These are phyloP conservation scores for Dolichotis patagonum DNA, from an alignment of 2,113 vertebrate species.

Conservation along the genomic window DNA sequence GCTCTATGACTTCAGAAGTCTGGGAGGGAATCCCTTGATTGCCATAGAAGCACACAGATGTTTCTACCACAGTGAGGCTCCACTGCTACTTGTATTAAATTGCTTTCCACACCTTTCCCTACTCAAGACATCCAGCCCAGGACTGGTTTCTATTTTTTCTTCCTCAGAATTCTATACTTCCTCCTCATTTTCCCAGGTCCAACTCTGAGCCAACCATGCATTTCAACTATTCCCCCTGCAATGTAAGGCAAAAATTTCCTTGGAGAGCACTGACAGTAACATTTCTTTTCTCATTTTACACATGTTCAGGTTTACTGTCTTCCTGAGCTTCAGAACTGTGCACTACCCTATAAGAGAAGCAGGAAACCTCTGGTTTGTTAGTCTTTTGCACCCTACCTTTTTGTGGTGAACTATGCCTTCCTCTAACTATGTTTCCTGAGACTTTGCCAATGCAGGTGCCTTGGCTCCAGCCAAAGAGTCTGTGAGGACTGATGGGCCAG, in stretches of 20 bases:
- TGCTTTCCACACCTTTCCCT: background rate
- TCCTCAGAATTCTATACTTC: background rate
- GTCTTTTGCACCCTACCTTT: background rate
- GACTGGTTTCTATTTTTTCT: background rate
- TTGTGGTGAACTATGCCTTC: background rate
- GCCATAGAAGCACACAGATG: rapidly evolving
- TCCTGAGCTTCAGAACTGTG: background rate
- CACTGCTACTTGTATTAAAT: background rate
- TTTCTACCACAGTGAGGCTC: background rate
- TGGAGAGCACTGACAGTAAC: background rate
- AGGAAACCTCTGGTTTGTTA: background rate
- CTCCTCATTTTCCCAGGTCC: background rate
- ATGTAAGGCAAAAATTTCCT: background rate
- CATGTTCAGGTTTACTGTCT: background rate
- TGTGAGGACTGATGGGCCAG: background rate
- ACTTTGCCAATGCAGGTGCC: background rate
- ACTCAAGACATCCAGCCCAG: background rate
- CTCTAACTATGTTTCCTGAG: background rate
- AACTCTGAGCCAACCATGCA: background rate
- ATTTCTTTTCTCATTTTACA: background rate
- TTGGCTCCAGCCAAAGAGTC: background rate
- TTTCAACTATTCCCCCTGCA: background rate
- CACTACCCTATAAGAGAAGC: background rate
- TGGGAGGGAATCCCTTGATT: background rate
- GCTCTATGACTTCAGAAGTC: background rate